Evolutionary conservation across 1,140 invertebrate genomes (phyloP).

Genomic region (Drosophila santomea): DNA sequence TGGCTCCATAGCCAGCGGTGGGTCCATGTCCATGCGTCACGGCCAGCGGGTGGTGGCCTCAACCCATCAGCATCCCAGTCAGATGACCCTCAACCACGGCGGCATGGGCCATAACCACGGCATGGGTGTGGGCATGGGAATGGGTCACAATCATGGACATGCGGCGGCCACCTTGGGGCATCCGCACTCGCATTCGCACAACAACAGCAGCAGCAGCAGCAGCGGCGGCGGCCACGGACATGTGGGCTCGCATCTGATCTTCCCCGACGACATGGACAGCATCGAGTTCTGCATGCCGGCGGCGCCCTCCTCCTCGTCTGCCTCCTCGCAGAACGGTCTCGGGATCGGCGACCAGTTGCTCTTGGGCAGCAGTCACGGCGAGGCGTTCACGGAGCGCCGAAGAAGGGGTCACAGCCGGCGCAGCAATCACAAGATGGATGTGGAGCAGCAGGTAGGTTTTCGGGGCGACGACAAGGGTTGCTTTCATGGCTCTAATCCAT

Average conservation of each 20-base stretch:
- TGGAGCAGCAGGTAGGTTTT: constrained; percentile 74
- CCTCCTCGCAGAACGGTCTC: constrained; percentile 58
- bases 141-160: constrained; percentile 1
- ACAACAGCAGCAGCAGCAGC: constrained; percentile 32
- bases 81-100: constrained; percentile 53
- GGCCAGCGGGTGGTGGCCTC: constrained; percentile 33
- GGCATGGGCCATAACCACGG: constrained; percentile 25
- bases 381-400: constrained; percentile 76
- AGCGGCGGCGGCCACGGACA: constrained; percentile 14
- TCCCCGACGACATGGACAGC: constrained; percentile 80
- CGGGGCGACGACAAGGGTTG: not conserved
- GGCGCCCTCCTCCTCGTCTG: constrained; percentile 59
- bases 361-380: constrained; percentile 63
- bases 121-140: constrained; percentile 1
- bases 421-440: constrained; percentile 82
- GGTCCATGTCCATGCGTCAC: constrained; percentile 64
- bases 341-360: constrained; percentile 60
- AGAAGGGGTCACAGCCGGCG: constrained; percentile 74
- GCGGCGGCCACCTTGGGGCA: constrained; percentile 61
- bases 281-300: constrained; percentile 82
- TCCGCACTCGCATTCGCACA: constrained; percentile 54
- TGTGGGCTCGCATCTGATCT: constrained; percentile 67
- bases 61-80: constrained; percentile 29
- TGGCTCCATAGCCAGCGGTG: constrained; percentile 4
- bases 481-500: not conserved